Percentiles rank a stretch among this genome's conserved stretches.
These are phyloP conservation scores for Proteles cristata DNA, from an alignment of 2,113 vertebrate genomes.

Conservation along the genomic window DNA sequence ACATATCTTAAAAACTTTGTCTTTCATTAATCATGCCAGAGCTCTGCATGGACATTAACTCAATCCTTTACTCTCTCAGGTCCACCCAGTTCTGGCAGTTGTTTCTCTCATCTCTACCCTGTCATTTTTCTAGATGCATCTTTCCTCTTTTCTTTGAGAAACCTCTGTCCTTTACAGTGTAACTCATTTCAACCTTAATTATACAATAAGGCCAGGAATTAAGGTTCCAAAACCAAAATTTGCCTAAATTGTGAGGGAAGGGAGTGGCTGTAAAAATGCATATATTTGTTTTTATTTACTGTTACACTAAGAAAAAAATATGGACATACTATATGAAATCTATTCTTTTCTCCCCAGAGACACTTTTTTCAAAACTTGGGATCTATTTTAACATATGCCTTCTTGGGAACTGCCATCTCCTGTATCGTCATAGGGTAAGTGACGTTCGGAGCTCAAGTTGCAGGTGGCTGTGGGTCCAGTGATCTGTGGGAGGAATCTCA, in stretches of 20 bases:
- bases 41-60: too few species aligned
- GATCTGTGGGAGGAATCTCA: not conserved
- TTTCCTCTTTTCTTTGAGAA: not conserved
- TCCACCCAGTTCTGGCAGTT: not conserved
- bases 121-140: not conserved
- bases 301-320: constrained; percentile 6
- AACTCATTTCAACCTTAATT: not conserved
- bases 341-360: constrained; percentile 85
- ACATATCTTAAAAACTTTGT: not conserved
- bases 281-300: constrained; percentile 17
- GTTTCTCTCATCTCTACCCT: not conserved
- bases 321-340: not conserved
- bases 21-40: not conserved
- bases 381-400: constrained; percentile 91
- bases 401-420: constrained; percentile 91
- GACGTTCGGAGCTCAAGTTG: not conserved
- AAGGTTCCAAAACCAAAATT: not conserved
- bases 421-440: constrained; percentile 92
- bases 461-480: not conserved
- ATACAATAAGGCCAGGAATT: not conserved
- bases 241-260: not conserved
- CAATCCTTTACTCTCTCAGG: not conserved
- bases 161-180: not conserved
- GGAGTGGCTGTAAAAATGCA: not conserved
- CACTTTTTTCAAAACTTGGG: constrained; percentile 91